phyloP scores from a whole-genome alignment of 2,888 invertebrate genomes.

The Cantharis rufa region DNA sequence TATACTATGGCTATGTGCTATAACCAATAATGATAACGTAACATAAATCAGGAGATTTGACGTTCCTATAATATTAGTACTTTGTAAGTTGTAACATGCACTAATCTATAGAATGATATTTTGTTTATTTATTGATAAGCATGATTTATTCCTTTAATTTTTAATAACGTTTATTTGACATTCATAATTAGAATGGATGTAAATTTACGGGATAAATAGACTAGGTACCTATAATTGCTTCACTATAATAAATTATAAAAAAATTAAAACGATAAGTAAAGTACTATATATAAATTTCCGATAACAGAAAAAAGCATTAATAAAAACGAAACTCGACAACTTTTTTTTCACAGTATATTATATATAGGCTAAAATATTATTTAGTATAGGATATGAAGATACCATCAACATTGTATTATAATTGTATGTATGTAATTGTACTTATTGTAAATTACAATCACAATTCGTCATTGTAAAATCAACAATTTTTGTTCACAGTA shows the following conservation, averaged over 20 bases:
- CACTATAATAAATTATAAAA: neutral
- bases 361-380: neutral
- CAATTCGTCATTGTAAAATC: neutral
- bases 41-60: neutral
- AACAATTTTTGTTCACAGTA: neutral
- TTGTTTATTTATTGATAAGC: neutral
- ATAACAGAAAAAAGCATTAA: neutral
- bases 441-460: too few relatives aligned
- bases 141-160: neutral
- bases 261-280: neutral
- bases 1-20: neutral
- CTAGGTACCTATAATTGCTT: neutral
- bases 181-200: too few relatives aligned
- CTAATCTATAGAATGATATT: neutral
- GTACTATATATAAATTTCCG: neutral
- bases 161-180: neutral
- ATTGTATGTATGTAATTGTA: too few relatives aligned
- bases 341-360: neutral
- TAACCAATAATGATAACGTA: neutral
- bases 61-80: neutral
- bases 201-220: neutral
- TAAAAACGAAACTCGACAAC: neutral
- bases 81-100: neutral
- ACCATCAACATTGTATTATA: neutral
- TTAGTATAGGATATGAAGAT: neutral